Conservation (phyloP, 1,140 invertebrate genomes). For the Parasteatoda tepidariorum region DNA sequence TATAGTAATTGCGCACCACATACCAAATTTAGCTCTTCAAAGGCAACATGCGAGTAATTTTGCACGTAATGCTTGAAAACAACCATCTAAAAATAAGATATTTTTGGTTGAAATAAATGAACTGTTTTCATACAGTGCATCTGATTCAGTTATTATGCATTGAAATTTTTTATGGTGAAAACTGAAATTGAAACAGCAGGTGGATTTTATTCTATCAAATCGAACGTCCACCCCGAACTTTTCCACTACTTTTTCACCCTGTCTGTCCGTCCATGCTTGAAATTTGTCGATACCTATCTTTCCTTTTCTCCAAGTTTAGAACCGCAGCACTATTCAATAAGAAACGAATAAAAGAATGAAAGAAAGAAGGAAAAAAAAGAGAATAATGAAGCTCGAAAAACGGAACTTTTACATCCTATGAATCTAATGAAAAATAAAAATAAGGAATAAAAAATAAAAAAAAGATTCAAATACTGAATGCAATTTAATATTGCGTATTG, state of each 20-base stretch:
- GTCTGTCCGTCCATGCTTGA: conserved; percentile 43
- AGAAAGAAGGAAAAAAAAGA: not conserved
- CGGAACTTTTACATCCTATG: not conserved
- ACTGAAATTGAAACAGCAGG: no score
- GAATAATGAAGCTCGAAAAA: not conserved
- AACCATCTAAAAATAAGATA: no score
- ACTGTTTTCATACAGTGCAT: no score
- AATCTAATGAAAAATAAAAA: conserved; percentile 7
- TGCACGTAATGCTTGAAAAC: no score
- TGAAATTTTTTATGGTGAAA: no score
- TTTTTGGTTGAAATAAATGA: no score
- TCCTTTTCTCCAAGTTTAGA: not conserved
- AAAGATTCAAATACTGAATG: conserved; percentile 21
- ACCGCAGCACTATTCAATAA: not conserved
- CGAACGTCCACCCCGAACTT: no score
- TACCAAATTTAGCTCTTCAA: no score
- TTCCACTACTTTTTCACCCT: conserved; percentile 24
- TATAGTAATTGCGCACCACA: no score
- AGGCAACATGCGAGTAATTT: no score
- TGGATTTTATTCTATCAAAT: no score
- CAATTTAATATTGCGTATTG: conserved; percentile 61
- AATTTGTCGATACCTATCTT: conserved; percentile 55
- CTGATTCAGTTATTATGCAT: no score
- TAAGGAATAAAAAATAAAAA: not conserved
- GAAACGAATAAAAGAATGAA: not conserved